Conservation (phyloP, 2,113 vertebrate genomes). For the Lophura nycthemera region DNA sequence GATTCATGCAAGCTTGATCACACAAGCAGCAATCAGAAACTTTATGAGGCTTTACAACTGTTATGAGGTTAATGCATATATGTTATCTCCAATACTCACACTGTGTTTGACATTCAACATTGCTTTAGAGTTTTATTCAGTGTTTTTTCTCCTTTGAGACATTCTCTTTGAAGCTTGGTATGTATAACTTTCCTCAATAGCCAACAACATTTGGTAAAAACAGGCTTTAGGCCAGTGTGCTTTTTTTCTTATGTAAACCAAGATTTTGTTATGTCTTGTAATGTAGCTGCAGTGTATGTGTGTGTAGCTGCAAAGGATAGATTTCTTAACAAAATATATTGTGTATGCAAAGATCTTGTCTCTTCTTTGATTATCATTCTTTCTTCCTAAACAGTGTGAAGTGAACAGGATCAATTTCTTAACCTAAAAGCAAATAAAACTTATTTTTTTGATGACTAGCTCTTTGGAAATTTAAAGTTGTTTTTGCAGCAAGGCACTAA, state of each 20-base stretch:
- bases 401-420: not conserved
- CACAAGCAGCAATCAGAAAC: constrained; percentile 17
- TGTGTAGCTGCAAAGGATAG: not conserved
- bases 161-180: not conserved
- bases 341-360: not conserved
- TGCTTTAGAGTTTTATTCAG: not conserved
- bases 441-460: not conserved
- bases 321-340: not conserved
- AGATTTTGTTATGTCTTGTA: not conserved
- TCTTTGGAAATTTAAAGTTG: not conserved
- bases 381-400: not conserved
- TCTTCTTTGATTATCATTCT: not conserved
- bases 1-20: constrained; percentile 25
- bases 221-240: not conserved
- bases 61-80: not conserved
- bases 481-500: not conserved
- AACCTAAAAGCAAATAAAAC: not conserved
- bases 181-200: not conserved
- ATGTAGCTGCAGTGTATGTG: not conserved
- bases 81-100: not conserved
- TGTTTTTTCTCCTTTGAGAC: not conserved
- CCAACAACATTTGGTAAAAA: not conserved
- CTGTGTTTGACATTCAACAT: not conserved
- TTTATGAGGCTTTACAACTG: not conserved
- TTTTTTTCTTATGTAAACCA: not conserved